phyloP scores from a whole-genome alignment of 2,113 vertebrate species.

The Notechis scutatus region DNA sequence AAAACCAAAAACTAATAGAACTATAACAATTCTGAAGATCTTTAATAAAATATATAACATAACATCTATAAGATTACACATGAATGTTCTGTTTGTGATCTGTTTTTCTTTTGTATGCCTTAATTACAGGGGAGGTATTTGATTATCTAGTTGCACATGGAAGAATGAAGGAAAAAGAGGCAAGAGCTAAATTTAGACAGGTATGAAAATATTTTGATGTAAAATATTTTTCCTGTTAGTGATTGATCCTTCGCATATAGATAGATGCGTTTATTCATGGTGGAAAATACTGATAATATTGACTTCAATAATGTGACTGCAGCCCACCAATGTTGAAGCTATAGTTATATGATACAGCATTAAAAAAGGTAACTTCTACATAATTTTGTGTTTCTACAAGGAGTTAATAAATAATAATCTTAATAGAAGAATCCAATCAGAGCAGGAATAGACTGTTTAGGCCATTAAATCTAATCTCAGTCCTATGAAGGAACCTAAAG shows the following conservation, averaged over 20 bases:
- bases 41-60: not conserved
- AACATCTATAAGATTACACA: not conserved
- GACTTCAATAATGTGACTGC: not conserved
- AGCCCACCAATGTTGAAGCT: not conserved
- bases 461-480: not conserved
- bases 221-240: not conserved
- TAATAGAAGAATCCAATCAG: not conserved
- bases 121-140: slow-evolving; percentile 90
- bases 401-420: not conserved
- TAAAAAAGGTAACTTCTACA: not conserved
- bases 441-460: not conserved
- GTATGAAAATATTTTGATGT: slow-evolving; percentile 66
- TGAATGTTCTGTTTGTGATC: not conserved
- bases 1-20: too few relatives aligned
- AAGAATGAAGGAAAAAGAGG: slow-evolving; percentile 99
- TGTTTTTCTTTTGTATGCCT: slow-evolving; percentile 43
- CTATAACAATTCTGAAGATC: not conserved
- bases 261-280: not conserved
- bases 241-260: not conserved
- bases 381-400: not conserved
- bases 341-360: not conserved
- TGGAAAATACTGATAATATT: not conserved
- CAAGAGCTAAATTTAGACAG: slow-evolving; percentile 99
- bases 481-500: not conserved
- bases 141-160: slow-evolving; percentile 98